Conservation (phyloP, 2,888 invertebrate species). For the Physocephala rufipes region DNA sequence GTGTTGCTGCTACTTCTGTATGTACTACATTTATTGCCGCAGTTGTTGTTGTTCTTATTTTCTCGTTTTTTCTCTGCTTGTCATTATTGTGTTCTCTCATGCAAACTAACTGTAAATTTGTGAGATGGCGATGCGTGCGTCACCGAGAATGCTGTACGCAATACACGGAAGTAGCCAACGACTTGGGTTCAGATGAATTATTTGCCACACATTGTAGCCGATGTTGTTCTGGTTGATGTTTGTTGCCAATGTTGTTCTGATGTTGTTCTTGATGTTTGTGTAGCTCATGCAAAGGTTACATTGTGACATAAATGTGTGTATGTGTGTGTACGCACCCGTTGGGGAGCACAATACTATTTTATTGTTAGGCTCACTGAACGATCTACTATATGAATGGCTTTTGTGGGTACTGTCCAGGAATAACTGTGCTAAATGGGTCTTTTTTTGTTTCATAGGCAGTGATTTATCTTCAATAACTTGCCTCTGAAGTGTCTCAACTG, state of each 20-base stretch:
- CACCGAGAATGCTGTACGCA: slow-evolving; percentile 15
- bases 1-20: background rate
- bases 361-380: slow-evolving; percentile 18
- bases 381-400: background rate
- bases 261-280: no score
- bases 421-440: no score
- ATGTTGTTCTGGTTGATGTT: background rate
- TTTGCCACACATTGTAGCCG: background rate
- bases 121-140: background rate
- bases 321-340: slow-evolving; percentile 1
- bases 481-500: slow-evolving; percentile 14
- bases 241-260: background rate
- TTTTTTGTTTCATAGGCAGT: background rate
- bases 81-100: background rate
- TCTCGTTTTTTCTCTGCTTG: background rate
- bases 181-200: slow-evolving; percentile 6
- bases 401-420: background rate
- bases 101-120: slow-evolving; percentile 13
- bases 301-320: background rate
- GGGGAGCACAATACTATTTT: background rate
- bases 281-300: background rate
- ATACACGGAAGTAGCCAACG: slow-evolving; percentile 19
- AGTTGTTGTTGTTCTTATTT: slow-evolving; percentile 7
- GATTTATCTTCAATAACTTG: no score
- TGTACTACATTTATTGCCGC: background rate